Conservation (phyloP, 2,888 invertebrate genomes). For the Melanophora roralis region DNA sequence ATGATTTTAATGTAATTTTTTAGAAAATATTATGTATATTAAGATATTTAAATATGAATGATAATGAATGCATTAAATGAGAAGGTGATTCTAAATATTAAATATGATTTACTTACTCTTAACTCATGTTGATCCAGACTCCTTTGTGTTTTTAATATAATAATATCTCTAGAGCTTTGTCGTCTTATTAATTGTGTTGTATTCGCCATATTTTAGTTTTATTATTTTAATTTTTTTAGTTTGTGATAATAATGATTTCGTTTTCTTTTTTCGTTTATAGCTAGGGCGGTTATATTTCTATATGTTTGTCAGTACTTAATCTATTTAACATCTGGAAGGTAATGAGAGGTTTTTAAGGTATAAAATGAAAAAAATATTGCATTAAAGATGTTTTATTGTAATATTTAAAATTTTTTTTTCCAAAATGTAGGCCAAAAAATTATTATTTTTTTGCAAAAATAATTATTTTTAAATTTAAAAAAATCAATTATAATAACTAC, state of each 20-base stretch:
- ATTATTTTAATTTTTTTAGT: background rate
- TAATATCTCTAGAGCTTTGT: conserved; percentile 91
- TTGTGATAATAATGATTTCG: conserved; percentile 34
- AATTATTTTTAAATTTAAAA: no score
- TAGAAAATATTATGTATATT: no score
- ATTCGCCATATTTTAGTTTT: conserved; percentile 84
- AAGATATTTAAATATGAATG: no score
- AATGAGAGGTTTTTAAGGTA: no score
- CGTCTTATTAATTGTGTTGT: conserved; percentile 92
- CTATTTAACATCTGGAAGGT: no score
- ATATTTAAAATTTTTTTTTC: no score
- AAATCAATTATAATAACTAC: no score
- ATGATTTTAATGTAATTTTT: no score
- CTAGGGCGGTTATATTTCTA: conserved; percentile 21
- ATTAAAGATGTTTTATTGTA: no score
- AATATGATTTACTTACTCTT: conserved; percentile 80
- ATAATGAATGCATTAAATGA: background rate
- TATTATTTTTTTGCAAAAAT: no score
- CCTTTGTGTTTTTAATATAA: conserved; percentile 81
- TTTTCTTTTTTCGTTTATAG: conserved; percentile 16
- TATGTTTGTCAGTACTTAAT: conserved; percentile 32
- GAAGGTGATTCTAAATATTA: background rate
- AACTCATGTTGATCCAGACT: conserved; percentile 91
- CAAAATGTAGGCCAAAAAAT: no score
- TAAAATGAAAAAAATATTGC: no score